phyloP scores from a whole-genome alignment of 2,888 invertebrate genomes.

The Heteromyza rotundicornis region DNA sequence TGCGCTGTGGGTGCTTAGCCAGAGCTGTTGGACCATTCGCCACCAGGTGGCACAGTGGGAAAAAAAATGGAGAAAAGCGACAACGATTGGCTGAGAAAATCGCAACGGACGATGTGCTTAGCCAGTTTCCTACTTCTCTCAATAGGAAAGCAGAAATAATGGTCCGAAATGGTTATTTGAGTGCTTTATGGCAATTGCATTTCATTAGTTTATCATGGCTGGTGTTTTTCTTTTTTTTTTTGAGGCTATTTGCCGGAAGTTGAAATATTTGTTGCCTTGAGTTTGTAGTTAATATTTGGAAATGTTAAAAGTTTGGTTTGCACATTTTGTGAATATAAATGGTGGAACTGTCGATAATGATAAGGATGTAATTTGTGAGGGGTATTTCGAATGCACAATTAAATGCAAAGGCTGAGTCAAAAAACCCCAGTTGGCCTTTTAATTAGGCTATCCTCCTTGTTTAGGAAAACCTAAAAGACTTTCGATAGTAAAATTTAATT shows the following conservation, averaged over 20 bases:
- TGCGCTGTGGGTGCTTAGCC: background rate
- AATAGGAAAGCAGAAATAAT: background rate
- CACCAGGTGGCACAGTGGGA: constrained; percentile 20
- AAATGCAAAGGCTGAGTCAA: too few relatives aligned
- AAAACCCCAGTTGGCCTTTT: too few relatives aligned
- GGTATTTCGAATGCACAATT: too few relatives aligned
- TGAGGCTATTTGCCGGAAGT: background rate
- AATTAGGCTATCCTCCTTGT: too few relatives aligned
- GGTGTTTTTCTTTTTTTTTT: background rate
- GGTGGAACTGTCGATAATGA: too few relatives aligned
- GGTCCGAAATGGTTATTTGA: constrained; percentile 15
- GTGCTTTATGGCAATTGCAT: constrained; percentile 20
- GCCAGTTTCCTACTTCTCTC: background rate
- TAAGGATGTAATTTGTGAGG: too few relatives aligned
- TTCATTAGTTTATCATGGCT: constrained; percentile 19
- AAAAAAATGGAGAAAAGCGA: background rate
- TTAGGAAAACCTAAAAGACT: too few relatives aligned
- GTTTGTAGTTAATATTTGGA: background rate
- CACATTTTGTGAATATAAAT: too few relatives aligned
- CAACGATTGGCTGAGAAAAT: too few relatives aligned
- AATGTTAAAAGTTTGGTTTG: background rate
- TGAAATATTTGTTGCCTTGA: background rate
- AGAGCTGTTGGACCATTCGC: background rate
- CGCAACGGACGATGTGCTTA: background rate
- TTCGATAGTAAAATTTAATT: too few relatives aligned